These are phyloP conservation scores for Sterrhoptilus dennistouni DNA, from an alignment of 2,113 vertebrate species.

Conservation along the genomic window DNA sequence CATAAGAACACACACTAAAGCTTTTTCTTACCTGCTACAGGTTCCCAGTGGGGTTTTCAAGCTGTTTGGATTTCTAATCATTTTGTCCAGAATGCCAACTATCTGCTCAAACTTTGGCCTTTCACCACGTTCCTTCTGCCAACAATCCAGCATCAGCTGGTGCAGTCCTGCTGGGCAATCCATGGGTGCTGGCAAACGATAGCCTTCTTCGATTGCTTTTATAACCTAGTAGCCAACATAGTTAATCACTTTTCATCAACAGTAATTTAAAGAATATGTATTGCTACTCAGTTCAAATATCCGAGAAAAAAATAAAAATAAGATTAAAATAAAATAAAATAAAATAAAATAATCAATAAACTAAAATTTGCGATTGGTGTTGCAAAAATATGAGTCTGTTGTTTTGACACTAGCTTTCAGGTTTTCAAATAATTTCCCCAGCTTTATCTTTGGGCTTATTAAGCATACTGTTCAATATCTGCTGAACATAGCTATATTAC, in stretches of 20 bases:
- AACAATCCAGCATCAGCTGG: slow-evolving; percentile 98
- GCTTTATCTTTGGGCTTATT: slow-evolving; percentile 37
- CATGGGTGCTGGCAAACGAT: slow-evolving; percentile 97
- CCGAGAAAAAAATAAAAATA: neutral
- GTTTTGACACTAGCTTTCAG: neutral
- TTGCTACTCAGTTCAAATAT: neutral
- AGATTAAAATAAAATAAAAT: neutral
- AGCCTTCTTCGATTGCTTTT: slow-evolving; percentile 98
- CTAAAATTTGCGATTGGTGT: neutral
- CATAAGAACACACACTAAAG: neutral
- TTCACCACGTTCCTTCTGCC: slow-evolving; percentile 96
- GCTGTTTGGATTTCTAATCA: slow-evolving; percentile 98
- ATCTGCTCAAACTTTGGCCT: slow-evolving; percentile 99
- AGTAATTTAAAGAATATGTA: neutral
- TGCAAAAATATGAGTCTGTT: neutral
- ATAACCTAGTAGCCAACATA: slow-evolving; percentile 85
- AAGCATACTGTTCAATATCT: slow-evolving; percentile 38
- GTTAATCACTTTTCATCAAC: slow-evolving; percentile 23
- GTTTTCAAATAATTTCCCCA: neutral
- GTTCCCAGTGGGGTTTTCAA: slow-evolving; percentile 95
- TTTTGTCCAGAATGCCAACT: slow-evolving; percentile 97
- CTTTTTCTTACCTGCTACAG: slow-evolving; percentile 87
- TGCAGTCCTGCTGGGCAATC: slow-evolving; percentile 96
- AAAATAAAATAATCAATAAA: neutral
- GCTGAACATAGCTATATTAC: slow-evolving; percentile 46